These are phyloP conservation scores for Uropsilus gracilis DNA, from an alignment of 2,113 vertebrate genomes.

Conservation along the genomic window DNA sequence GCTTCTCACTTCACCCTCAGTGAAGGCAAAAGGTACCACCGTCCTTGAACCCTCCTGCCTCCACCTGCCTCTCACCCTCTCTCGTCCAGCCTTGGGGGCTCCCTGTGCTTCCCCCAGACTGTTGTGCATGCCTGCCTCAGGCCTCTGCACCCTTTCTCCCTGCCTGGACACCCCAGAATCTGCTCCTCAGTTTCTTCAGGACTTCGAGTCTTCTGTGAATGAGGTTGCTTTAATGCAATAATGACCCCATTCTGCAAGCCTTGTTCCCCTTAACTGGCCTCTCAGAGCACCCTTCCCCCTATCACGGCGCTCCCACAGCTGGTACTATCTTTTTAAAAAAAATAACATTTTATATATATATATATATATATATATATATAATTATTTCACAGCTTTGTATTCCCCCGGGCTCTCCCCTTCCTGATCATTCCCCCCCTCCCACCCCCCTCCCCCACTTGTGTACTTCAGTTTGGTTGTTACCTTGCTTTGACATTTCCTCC, in stretches of 20 bases:
- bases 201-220: not conserved
- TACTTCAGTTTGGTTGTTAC: too few species aligned
- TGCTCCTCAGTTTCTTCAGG: not conserved
- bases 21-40: not conserved
- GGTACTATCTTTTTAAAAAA: too few species aligned
- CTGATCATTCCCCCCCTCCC: too few species aligned
- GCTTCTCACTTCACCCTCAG: not conserved
- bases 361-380: too few species aligned
- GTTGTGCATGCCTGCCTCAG: not conserved
- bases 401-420: too few species aligned
- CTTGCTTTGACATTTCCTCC: too few species aligned
- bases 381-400: too few species aligned
- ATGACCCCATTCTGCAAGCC: not conserved
- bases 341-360: too few species aligned
- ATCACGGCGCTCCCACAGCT: not conserved
- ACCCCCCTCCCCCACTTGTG: too few species aligned
- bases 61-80: not conserved
- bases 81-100: too few species aligned
- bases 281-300: not conserved
- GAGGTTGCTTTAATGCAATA: not conserved
- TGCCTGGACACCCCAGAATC: not conserved
- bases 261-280: not conserved
- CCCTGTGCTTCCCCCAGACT: not conserved
- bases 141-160: not conserved
- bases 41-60: accelerated